phyloP scores from a whole-genome alignment of 2,113 vertebrate species.

The Pardalotus punctatus region DNA sequence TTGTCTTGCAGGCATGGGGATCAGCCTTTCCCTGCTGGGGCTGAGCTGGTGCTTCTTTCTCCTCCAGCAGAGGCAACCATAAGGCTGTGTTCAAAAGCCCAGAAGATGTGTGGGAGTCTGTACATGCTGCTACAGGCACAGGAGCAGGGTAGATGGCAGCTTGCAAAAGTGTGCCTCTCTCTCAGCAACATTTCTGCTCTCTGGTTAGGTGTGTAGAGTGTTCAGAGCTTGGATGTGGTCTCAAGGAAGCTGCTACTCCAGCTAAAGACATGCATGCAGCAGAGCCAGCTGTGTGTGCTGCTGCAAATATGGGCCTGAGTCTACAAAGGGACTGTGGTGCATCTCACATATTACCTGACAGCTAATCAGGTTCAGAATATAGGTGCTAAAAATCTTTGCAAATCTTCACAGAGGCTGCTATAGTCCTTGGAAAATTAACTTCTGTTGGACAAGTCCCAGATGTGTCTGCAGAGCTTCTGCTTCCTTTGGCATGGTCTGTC shows the following conservation, averaged over 20 bases:
- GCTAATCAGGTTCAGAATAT: background rate
- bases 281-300: background rate
- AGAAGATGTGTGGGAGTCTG: background rate
- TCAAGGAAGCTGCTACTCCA: background rate
- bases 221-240: background rate
- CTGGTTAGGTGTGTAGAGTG: fast-evolving
- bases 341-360: background rate
- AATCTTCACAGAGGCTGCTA: background rate
- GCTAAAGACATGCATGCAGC: background rate
- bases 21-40: background rate
- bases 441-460: background rate
- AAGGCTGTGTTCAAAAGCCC: background rate
- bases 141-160: background rate
- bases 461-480: background rate
- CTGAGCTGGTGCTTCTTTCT: background rate
- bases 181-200: background rate
- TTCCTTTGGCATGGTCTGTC: background rate
- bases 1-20: background rate
- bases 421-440: background rate
- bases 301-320: background rate
- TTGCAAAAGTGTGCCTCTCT: background rate
- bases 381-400: background rate
- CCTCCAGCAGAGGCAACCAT: background rate
- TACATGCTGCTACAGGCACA: fast-evolving
- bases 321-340: background rate